These are phyloP conservation scores for Pitangus sulphuratus DNA, from an alignment of 2,797 vertebrate genomes.

Conservation along the genomic window DNA sequence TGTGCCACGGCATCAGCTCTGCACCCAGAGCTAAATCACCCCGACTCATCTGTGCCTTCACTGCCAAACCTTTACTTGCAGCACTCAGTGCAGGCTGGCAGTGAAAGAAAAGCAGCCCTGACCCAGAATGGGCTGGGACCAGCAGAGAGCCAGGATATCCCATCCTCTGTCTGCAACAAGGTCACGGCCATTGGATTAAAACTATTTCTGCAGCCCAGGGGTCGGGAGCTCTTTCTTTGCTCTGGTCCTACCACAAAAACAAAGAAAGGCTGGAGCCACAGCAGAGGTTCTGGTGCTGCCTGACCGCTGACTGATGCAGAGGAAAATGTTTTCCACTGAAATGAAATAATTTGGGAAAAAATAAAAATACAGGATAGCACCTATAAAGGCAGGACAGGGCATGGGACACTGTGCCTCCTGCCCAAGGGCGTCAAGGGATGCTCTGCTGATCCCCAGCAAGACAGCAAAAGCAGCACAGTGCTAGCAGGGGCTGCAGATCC, in stretches of 20 bases:
- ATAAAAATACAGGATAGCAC: neutral
- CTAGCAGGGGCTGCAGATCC: neutral
- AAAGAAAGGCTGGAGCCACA: neutral
- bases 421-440: neutral
- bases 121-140: neutral
- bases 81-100: neutral
- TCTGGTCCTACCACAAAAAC: neutral
- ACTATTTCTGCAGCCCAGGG: neutral
- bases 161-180: neutral
- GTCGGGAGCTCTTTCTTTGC: neutral
- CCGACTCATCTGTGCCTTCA: fast-evolving
- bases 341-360: neutral
- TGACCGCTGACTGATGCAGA: neutral
- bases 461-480: neutral
- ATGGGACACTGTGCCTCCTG: neutral
- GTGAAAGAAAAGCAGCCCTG: neutral
- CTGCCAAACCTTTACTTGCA: neutral
- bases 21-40: neutral
- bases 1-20: fast-evolving
- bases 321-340: neutral
- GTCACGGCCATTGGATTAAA: neutral
- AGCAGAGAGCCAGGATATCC: neutral
- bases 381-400: neutral
- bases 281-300: neutral
- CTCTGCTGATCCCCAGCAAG: neutral